Evolutionary conservation across 2,888 invertebrate genomes (phyloP), one percentile per base, ranked within the genome.

Genomic region (Leptopilina syphax): DNA sequence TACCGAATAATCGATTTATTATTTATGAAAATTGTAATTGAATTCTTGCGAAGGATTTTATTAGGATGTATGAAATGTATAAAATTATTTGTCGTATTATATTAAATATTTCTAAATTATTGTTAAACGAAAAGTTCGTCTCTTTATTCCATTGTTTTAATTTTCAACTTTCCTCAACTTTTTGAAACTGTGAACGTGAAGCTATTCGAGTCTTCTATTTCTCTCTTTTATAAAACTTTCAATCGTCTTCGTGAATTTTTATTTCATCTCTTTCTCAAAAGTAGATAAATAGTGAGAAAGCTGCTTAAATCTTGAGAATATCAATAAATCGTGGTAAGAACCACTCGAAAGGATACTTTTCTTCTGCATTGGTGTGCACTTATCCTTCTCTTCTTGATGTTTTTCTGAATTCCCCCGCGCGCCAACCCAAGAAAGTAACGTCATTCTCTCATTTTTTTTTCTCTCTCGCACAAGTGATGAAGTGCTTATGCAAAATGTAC

Each of bases 401-500:
- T 68, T 70, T 70, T 70, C 54, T 70, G 6, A 50, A 12, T 13
- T 13, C 27, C 54, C 27, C 27, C 27, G 34, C 34, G 34, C 3
- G 34, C 34, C 34, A 34, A 4, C 34, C 34, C 34, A 34, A 34
- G 34, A 34, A 34, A 34, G 34, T 34, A 34, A 34, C 34, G 34
- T 34, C 34, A 34, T 34, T 34, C 34, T 34, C 34, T 34, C 34
- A 7, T 44, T 44, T 7, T 44, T 44, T 44, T 63, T 24, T 27
- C 68, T 47, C 47, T 34, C 54, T 70, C 13, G 1, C 50, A n/a
- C 13, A 73, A 57, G 34, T 57, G 57, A 73, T 73, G 34, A 57
- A 73, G 57, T n/a, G 57, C 57, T 57, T 73, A 73, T 73, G 27
- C n/a, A 73, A 34, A 73, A 34, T 73, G 57, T 57, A 4, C 5